Evolutionary conservation across 2,113 vertebrate species (phyloP).

Genomic region (Verasper variegatus): DNA sequence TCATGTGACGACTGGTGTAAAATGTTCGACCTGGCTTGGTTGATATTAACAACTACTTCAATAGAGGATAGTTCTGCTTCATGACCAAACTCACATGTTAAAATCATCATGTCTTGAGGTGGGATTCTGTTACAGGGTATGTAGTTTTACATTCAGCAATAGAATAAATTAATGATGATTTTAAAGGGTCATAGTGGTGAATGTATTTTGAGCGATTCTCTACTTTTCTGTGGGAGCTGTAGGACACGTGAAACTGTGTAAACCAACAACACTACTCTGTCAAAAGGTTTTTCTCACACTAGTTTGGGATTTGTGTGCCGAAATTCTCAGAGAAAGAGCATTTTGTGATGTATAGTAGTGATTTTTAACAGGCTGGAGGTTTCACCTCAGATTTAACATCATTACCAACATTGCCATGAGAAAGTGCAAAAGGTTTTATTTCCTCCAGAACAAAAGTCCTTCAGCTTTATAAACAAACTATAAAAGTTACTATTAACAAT

Average conservation of each 20-base stretch:
- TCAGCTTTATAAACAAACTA: slow-evolving; percentile 67
- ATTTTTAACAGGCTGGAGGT: slow-evolving; percentile 29
- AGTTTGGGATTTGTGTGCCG: neutral
- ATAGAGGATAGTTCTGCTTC: slow-evolving; percentile 10
- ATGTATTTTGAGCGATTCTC: slow-evolving; percentile 2
- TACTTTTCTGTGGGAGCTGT: slow-evolving; percentile 17
- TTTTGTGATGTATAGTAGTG: slow-evolving; percentile 28
- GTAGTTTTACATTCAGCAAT: slow-evolving; percentile 21
- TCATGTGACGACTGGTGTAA: slow-evolving; percentile 10
- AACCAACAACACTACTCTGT: slow-evolving; percentile 32
- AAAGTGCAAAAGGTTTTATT: slow-evolving; percentile 14
- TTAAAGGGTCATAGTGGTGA: neutral
- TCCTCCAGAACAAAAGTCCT: slow-evolving; percentile 52
- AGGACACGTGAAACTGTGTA: slow-evolving; percentile 10
- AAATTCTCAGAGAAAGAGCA: slow-evolving; percentile 20
- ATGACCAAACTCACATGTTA: slow-evolving; percentile 28
- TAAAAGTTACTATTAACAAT: slow-evolving; percentile 66
- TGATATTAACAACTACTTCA: slow-evolving; percentile 27
- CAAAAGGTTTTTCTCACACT: slow-evolving; percentile 4
- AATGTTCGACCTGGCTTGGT: slow-evolving; percentile 4
- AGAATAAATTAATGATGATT: slow-evolving; percentile 21
- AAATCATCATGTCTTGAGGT: neutral
- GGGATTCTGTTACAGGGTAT: slow-evolving; percentile 25
- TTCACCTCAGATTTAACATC: slow-evolving; percentile 23
- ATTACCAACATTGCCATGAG: slow-evolving; percentile 27